Percentiles rank a stretch among this genome's conserved stretches.
These are phyloP conservation scores for Sarcophaga bullata DNA, from an alignment of 1,140 invertebrate genomes.

Conservation along the genomic window DNA sequence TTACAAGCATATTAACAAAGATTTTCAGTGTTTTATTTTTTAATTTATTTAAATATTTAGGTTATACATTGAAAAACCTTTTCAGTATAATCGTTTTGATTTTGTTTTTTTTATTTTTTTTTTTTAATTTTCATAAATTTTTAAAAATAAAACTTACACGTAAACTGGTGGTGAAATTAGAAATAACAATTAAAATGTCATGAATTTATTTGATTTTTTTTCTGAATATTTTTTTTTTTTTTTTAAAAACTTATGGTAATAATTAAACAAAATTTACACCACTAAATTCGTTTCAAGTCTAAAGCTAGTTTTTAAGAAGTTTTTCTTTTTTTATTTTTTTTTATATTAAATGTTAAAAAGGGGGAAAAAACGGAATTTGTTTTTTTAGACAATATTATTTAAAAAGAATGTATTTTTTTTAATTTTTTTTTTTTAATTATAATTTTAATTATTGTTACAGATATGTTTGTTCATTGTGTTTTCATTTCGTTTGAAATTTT, in stretches of 20 bases:
- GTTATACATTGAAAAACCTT: constrained; percentile 29
- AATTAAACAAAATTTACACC: constrained; percentile 21
- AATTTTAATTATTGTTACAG: no score
- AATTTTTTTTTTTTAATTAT: no score
- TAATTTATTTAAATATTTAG: not conserved
- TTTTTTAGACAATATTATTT: no score
- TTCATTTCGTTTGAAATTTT: no score
- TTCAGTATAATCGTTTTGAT: not conserved
- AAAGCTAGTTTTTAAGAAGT: not conserved
- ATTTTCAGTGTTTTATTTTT: constrained; percentile 4
- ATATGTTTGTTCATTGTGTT: no score
- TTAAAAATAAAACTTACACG: constrained; percentile 10
- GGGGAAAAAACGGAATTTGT: not conserved
- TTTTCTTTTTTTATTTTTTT: not conserved
- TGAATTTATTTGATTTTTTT: no score
- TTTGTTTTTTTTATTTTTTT: not conserved
- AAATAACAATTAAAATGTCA: not conserved
- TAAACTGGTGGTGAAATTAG: constrained; percentile 8
- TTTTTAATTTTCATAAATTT: not conserved
- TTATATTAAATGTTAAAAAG: no score
- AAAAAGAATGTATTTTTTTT: not conserved
- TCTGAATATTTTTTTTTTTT: not conserved
- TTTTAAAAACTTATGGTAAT: constrained; percentile 12
- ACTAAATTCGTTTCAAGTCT: constrained; percentile 6
- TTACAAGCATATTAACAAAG: constrained; percentile 40